phyloP scores from a whole-genome alignment of 2,113 vertebrate species.

The Cervus canadensis region DNA sequence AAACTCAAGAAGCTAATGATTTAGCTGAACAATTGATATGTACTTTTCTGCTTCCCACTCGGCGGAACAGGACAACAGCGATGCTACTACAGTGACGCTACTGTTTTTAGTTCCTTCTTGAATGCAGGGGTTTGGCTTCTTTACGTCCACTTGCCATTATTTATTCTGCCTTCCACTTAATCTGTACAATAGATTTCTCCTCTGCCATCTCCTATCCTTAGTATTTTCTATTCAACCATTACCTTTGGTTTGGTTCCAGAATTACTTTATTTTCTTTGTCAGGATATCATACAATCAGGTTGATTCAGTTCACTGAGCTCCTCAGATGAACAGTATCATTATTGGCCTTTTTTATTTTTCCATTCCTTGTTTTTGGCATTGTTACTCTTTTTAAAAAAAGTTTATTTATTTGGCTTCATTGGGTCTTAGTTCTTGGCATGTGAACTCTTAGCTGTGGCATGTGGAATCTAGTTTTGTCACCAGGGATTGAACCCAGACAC shows the following conservation, averaged over 20 bases:
- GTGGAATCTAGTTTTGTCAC: not conserved
- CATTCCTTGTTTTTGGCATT: not conserved
- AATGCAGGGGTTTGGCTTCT: not conserved
- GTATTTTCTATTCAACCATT: not conserved
- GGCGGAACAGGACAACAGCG: not conserved
- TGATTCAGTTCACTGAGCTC: not conserved
- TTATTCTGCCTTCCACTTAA: not conserved
- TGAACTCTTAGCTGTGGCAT: fast-evolving
- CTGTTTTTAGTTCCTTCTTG: not conserved
- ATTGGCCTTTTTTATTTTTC: not conserved
- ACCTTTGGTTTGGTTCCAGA: not conserved
- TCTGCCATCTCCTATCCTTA: not conserved
- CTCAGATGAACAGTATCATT: not conserved
- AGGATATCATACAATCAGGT: not conserved
- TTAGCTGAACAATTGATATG: not conserved
- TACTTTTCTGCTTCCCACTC: not conserved
- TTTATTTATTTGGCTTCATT: not conserved
- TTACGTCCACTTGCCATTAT: not conserved
- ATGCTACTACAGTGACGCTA: not conserved
- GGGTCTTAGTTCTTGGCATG: not conserved
- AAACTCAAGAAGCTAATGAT: not conserved
- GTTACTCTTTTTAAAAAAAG: not conserved
- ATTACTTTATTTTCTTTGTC: not conserved
- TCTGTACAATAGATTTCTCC: not conserved
- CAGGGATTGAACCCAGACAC: not conserved